Evolutionary conservation across 2,797 vertebrate genomes (phyloP), one percentile per base, ranked within the genome.

Genomic region (Jordanella pulchra): DNA sequence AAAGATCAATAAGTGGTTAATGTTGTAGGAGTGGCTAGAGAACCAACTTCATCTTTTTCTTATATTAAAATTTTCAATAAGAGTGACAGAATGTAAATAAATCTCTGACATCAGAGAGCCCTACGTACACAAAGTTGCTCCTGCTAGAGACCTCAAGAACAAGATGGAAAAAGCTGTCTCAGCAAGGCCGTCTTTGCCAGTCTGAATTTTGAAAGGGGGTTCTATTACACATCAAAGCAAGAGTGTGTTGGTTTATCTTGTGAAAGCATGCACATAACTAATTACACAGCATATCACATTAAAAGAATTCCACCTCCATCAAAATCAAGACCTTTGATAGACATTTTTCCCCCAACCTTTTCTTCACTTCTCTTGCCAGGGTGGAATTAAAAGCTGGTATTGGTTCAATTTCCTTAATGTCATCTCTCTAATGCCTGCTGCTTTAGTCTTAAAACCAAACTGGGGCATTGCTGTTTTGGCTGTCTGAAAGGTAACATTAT

Each of bases 401-500:
- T 92, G 83, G 73, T 88, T 92, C 84, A 78, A 65, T 85, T 84
- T 84, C 89, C 90, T 92, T 91, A 92, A 91, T 90, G 89, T 90
- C 72, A 89, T 84, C 80, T 87, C 86, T 81, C 83, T 83, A 77
- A 73, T 66, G 11, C 55, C 84, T 86, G 87, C 88, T 83, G 75
- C 91, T 93, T 93, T 86, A 84, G 84, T 88, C 89, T 94, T 93
- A 92, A 90, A 92, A 93, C 92, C 87, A 79, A 86, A 89, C 79
- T 72, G 69, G 82, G 84, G 89, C 67, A 42, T 82, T 64, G 81
- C 87, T 83, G 83, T 83, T 78, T 91, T 92, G 90, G 90, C 91
- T 80, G 88, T 73, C 81, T 92, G 93, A 93, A 91, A 93, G 93
- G 91, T 92, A 93, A 86, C 91, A 89, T 89, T 91, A 92, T 87